These are phyloP conservation scores for Xerus rutilus DNA, from an alignment of 2,797 vertebrate species.

Conservation along the genomic window DNA sequence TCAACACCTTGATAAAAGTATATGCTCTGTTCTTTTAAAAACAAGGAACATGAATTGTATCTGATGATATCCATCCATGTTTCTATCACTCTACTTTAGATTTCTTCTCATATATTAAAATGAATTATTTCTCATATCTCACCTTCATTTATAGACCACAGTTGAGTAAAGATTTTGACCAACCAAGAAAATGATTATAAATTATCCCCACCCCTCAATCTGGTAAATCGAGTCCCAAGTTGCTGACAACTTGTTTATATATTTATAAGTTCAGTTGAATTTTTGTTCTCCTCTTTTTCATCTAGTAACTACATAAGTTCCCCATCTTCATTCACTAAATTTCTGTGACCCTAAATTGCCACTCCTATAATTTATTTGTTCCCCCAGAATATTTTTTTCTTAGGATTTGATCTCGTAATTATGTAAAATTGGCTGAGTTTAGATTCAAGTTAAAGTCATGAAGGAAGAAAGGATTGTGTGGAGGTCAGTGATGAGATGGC, in stretches of 20 bases:
- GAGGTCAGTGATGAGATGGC: accelerated
- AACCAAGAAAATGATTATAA: not conserved
- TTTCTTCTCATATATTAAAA: not conserved
- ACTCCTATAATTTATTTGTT: not conserved
- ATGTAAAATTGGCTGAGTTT: not conserved
- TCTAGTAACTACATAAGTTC: not conserved
- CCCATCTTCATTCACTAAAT: not conserved
- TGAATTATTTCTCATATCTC: not conserved
- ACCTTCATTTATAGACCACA: not conserved
- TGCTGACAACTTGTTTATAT: not conserved
- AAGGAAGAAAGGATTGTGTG: not conserved
- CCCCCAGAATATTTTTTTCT: not conserved
- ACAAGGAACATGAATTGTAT: not conserved
- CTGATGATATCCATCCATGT: not conserved
- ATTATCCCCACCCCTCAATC: not conserved
- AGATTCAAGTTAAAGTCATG: not conserved
- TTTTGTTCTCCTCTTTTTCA: not conserved
- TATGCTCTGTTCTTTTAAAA: not conserved
- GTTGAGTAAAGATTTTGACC: not conserved
- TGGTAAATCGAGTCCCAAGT: not conserved
- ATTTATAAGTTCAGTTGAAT: not conserved
- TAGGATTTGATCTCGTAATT: not conserved
- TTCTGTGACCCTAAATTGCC: not conserved
- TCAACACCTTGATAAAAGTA: not conserved
- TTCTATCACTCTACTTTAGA: not conserved